These are phyloP conservation scores for Drusus annulatus DNA, from an alignment of 1,140 invertebrate genomes.

Conservation along the genomic window DNA sequence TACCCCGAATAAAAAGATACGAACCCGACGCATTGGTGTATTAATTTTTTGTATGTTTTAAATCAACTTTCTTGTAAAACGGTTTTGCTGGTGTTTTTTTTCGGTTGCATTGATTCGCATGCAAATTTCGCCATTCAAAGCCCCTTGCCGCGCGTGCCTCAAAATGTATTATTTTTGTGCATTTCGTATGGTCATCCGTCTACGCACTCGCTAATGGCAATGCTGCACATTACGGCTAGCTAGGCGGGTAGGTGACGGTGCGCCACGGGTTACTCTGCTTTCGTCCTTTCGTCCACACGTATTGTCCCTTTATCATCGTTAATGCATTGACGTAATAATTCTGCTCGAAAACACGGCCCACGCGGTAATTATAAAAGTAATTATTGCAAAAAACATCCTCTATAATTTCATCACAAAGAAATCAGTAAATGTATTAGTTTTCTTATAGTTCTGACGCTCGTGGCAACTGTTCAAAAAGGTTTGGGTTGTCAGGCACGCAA, in stretches of 20 bases:
- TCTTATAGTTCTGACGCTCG: too few relatives aligned
- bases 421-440: too few relatives aligned
- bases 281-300: background rate
- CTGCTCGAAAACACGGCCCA: too few relatives aligned
- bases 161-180: constrained; percentile 41
- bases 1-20: background rate
- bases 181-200: constrained; percentile 36
- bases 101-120: background rate
- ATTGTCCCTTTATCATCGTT: background rate
- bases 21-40: background rate
- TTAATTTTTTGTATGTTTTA: background rate
- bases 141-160: constrained; percentile 22
- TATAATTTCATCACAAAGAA: background rate
- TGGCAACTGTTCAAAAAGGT: too few relatives aligned
- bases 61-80: background rate
- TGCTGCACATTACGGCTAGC: constrained; percentile 6
- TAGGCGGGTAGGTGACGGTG: too few relatives aligned
- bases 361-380: too few relatives aligned
- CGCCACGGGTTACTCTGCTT: too few relatives aligned
- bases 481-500: too few relatives aligned
- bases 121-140: constrained; percentile 13
- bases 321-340: background rate
- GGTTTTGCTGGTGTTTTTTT: background rate
- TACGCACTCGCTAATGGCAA: constrained; percentile 32
- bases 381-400: background rate